Conservation (phyloP, 2,113 vertebrate species). For the Zingel zingel region DNA sequence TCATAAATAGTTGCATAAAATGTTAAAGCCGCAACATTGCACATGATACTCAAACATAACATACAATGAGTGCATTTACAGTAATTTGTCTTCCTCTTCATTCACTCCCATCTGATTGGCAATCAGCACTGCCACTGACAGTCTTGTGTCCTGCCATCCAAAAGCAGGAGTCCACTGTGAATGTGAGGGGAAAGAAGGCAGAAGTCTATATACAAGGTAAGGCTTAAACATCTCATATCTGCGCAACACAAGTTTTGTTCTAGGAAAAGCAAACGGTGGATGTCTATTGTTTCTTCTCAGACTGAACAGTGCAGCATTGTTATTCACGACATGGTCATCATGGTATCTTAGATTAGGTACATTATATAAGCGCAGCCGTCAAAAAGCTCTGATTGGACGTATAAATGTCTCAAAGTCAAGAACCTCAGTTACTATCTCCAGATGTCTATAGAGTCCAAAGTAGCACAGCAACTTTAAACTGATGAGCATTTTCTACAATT, state of each 20-base stretch:
- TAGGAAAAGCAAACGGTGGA: slow-evolving; percentile 88
- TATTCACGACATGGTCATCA: slow-evolving; percentile 74
- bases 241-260: slow-evolving; percentile 92
- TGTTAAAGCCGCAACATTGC: slow-evolving; percentile 99
- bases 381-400: slow-evolving; percentile 84
- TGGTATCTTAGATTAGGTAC: slow-evolving; percentile 80
- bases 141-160: slow-evolving; percentile 68
- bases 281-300: slow-evolving; percentile 76
- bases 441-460: slow-evolving; percentile 83
- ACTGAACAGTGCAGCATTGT: slow-evolving; percentile 77
- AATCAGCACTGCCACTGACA: slow-evolving; percentile 55
- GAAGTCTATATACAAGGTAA: slow-evolving; percentile 97
- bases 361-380: slow-evolving; percentile 85
- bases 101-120: slow-evolving; percentile 78
- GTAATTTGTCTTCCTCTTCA: slow-evolving; percentile 80
- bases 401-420: slow-evolving; percentile 76
- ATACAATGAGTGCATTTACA: slow-evolving; percentile 96
- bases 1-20: slow-evolving; percentile 99
- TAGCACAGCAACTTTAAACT: slow-evolving; percentile 74
- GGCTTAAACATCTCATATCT: slow-evolving; percentile 94
- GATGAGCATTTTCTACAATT: slow-evolving; percentile 78
- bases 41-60: slow-evolving; percentile 95
- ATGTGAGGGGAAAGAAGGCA: slow-evolving; percentile 85
- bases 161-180: slow-evolving; percentile 84
- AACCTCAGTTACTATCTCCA: slow-evolving; percentile 61